Conservation (phyloP, 2,797 vertebrate genomes). For the Myripristis jacobus region DNA sequence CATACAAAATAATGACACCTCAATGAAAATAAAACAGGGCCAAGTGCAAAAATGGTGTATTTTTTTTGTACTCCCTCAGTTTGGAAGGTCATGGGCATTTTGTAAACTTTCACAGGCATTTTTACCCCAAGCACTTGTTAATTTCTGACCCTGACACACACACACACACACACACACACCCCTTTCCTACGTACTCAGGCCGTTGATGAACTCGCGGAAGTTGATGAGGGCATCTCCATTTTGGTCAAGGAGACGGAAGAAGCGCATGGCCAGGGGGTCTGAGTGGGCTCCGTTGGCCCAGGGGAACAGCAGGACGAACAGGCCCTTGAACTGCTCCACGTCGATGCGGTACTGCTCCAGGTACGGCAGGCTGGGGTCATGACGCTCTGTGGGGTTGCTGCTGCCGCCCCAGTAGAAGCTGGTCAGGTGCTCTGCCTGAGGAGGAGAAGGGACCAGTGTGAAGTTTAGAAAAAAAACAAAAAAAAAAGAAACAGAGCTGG, state of each 20-base stretch:
- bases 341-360: conserved; percentile 98
- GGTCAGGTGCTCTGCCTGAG: conserved; percentile 94
- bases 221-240: conserved; percentile 95
- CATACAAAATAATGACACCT: no score
- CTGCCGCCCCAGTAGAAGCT: conserved; percentile 99
- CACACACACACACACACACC: neutral
- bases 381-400: conserved; percentile 92
- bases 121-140: no score
- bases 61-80: no score
- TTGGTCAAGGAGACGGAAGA: conserved; percentile 93
- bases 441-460: neutral
- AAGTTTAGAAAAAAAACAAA: neutral
- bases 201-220: conserved; percentile 95
- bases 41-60: no score
- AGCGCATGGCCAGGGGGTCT: conserved; percentile 87
- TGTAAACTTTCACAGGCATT: no score
- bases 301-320: conserved; percentile 93
- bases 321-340: conserved; percentile 95
- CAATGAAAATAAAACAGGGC: no score
- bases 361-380: conserved; percentile 97
- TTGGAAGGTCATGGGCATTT: no score
- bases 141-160: no score
- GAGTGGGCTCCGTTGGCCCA: conserved; percentile 95
- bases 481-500: neutral
- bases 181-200: conserved; percentile 84